Evolutionary conservation across 1,140 invertebrate species (phyloP), one percentile per base, ranked within the genome.

Genomic region (Musca domestica): DNA sequence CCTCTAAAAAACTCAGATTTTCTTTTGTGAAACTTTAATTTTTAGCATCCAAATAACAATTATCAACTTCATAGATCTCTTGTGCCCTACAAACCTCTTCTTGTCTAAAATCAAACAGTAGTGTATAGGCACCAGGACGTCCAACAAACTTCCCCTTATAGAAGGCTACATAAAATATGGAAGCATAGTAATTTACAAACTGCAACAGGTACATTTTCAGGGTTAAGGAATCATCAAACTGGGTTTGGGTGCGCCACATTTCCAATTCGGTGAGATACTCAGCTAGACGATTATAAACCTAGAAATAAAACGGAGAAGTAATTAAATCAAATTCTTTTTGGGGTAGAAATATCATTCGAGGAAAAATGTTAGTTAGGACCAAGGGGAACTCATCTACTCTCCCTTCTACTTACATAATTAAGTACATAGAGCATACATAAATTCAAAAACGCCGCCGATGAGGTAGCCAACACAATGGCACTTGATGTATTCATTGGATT

Each of bases 131-230:
- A 5, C 89, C 90, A 0, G 94, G 94, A 77, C 91, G 89, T 0
- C 94, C 94, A n/a, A 94, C 86, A 73, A 93, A 92, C 82, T 94
- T 96, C 49, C 96, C 96, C 82, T 98, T 98, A 73, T 98, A 92
- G 84, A 99, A 99, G 0, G 96, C 97, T 74, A 99, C 96, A 78
- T 99, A 99, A 85, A 99, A 97, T 79, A 99, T 96, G 1, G 95
- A 97, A 20, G 96, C 94, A 83, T 99, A 99, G 82, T 98, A 98
- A 83, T 99, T 99, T 34, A 99, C 93, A 84, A 99, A 99, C 84
- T 99, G 95, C 46, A 99, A 88, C 9, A 99, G 82, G 82, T 98
- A 99, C 73, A 99, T 97, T 86, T 99, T 99, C 12, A 99, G 84
- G 0, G 95, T 98, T 17, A 98, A 83, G 49, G 94, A 96, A 76